A percentile compares a stretch with the other conserved stretches of the same genome.
These are phyloP conservation scores for Nebria brevicollis DNA, from an alignment of 2,888 invertebrate genomes.

Conservation along the genomic window DNA sequence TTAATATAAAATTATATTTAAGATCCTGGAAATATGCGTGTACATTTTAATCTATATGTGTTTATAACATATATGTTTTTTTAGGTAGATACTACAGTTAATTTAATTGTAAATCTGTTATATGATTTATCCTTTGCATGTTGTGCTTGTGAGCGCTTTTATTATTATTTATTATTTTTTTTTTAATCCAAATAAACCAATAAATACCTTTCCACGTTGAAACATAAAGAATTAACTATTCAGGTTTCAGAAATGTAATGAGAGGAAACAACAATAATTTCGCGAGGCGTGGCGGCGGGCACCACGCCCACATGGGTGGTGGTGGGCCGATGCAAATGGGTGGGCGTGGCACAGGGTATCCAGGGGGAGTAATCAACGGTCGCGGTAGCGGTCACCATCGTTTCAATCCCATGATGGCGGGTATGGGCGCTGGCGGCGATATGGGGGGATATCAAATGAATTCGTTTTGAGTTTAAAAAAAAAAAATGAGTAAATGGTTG, in stretches of 20 bases:
- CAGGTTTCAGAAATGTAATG: slow-evolving; percentile 8
- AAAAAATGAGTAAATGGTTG: not conserved
- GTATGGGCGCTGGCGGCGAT: slow-evolving; percentile 11
- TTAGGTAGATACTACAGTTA: too few species aligned
- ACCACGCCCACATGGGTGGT: not conserved
- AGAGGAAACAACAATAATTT: not conserved
- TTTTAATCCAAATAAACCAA: not conserved
- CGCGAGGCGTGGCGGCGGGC: not conserved
- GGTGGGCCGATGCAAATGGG: not conserved
- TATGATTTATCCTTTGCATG: not conserved
- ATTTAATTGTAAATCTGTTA: not conserved
- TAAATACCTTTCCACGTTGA: not conserved
- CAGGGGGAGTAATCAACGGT: slow-evolving; percentile 10
- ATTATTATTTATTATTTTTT: too few species aligned
- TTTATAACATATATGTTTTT: too few species aligned
- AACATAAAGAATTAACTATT: slow-evolving; percentile 13
- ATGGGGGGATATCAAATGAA: not conserved
- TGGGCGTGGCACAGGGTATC: slow-evolving; percentile 5
- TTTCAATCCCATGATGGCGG: slow-evolving; percentile 8
- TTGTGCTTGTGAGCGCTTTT: not conserved
- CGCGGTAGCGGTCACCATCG: not conserved
- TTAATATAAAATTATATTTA: too few species aligned
- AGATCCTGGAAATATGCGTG: too few species aligned
- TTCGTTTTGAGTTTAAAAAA: not conserved
- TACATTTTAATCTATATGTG: too few species aligned